Evolutionary conservation across 2,797 vertebrate species (phyloP), one percentile per base, ranked within the genome.

Genomic region (Notoglanidium macrostoma): DNA sequence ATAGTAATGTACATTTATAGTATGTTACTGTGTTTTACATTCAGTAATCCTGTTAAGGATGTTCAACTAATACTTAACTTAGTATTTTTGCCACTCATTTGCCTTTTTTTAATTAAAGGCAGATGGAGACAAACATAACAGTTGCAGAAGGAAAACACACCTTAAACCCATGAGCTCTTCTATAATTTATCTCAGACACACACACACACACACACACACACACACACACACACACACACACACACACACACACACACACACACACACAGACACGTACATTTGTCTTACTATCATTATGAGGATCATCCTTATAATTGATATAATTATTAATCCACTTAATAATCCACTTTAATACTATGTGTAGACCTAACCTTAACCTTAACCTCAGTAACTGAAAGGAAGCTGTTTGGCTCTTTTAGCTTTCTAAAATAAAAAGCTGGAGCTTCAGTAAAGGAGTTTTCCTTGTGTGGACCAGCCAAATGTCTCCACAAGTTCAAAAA

Each of bases 21-120:
- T 65, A 15, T 54, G 78, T 73, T 35, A 86, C 57, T 65, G 15
- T 77, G 32, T 55, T 68, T 55, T 70, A 14, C 51, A 84, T 29
- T 5, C 29, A 12, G 32, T 29, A 79, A 5, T 23, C 54, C 9
- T 78, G 32, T 78, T 29, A 57, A 14, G 6, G 26, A 76, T 54
- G n/a, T 19, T 17, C 6, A 51, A 29, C 15, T 76, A 26, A 29
- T 76, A 74, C 44, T 7, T 46, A n/a, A 23, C 68, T 74, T n/a
- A 40, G 5, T 51, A 32, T 54, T 54, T 14, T 54, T 77, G 7
- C 14, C 46, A 29, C 54, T 54, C 67, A 40, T 61, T 74, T 80
- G n/a, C 54, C 85, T 57, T 90, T 73, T 87, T 89, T 59, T 0
- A 35, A 80, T 44, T 92, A 91, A 88, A 90, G 83, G 82, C 74